Evolutionary conservation across 2,113 vertebrate species (phyloP).

Genomic region (Pan paniscus): DNA sequence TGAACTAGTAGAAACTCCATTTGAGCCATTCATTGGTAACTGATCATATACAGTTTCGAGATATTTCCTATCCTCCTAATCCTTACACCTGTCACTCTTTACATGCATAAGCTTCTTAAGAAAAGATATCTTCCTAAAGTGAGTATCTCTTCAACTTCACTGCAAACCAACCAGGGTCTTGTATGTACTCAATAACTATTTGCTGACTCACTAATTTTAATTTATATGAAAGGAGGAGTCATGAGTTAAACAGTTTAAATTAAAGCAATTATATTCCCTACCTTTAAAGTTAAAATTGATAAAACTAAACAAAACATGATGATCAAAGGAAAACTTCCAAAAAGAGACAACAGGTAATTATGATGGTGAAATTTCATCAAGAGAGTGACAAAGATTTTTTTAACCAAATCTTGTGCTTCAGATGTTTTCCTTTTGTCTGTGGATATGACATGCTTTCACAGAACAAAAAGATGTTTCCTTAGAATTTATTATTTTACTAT

Average conservation of each 20-base stretch:
- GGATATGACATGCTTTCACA: neutral
- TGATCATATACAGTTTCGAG: neutral
- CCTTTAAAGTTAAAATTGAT: constrained; percentile 42
- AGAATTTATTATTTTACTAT: neutral
- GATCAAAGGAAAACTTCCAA: constrained; percentile 21
- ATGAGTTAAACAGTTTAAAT: constrained; percentile 19
- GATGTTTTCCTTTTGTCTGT: neutral
- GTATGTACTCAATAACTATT: neutral
- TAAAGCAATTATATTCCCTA: neutral
- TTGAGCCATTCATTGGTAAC: neutral
- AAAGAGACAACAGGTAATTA: neutral
- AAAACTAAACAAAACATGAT: neutral
- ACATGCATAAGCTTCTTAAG: neutral
- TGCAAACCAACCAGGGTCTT: neutral
- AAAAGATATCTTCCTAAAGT: neutral
- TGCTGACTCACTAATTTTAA: neutral
- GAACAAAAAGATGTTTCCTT: neutral
- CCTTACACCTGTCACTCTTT: neutral
- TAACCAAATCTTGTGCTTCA: neutral
- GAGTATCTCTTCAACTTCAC: neutral
- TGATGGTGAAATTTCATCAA: neutral
- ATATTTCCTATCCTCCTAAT: neutral
- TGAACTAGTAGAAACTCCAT: neutral
- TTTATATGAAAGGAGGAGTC: neutral
- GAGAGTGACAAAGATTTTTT: neutral